Conservation (phyloP, 2,888 invertebrate species). For the Chorisops tibialis region DNA sequence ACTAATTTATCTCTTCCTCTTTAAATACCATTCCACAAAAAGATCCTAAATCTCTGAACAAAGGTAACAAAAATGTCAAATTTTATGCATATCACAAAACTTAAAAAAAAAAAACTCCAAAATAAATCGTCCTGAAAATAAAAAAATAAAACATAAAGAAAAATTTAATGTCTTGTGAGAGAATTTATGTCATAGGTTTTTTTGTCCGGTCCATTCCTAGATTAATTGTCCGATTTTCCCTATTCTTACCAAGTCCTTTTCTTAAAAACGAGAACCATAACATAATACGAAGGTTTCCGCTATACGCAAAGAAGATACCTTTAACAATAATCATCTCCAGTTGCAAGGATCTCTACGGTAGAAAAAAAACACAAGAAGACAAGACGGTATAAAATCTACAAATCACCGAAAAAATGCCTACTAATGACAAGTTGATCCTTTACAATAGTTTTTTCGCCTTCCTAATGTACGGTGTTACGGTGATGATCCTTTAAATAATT, state of each 20-base stretch:
- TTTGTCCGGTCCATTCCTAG: neutral
- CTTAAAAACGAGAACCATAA: neutral
- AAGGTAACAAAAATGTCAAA: neutral
- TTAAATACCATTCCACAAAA: neutral
- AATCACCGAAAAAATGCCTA: conserved; percentile 31
- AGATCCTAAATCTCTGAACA: neutral
- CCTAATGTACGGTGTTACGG: neutral
- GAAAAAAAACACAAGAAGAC: neutral
- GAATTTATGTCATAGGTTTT: conserved; percentile 10
- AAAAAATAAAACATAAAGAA: neutral
- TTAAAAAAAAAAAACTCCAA: neutral
- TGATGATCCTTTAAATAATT: neutral
- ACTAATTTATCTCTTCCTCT: neutral
- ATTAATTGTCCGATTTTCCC: conserved; percentile 20
- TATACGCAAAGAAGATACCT: neutral
- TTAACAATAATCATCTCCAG: neutral
- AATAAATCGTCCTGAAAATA: neutral
- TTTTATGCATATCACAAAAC: neutral
- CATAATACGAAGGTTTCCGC: conserved; percentile 5
- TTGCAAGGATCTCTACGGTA: neutral
- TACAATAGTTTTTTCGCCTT: conserved; percentile 6
- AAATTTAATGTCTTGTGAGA: neutral
- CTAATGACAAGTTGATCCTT: conserved; percentile 34
- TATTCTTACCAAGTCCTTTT: conserved; percentile 10
- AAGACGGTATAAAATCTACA: conserved; percentile 26